Percentiles rank a stretch among this genome's conserved stretches.
These are phyloP conservation scores for Zootermopsis nevadensis DNA, from an alignment of 2,888 invertebrate species.

Conservation along the genomic window DNA sequence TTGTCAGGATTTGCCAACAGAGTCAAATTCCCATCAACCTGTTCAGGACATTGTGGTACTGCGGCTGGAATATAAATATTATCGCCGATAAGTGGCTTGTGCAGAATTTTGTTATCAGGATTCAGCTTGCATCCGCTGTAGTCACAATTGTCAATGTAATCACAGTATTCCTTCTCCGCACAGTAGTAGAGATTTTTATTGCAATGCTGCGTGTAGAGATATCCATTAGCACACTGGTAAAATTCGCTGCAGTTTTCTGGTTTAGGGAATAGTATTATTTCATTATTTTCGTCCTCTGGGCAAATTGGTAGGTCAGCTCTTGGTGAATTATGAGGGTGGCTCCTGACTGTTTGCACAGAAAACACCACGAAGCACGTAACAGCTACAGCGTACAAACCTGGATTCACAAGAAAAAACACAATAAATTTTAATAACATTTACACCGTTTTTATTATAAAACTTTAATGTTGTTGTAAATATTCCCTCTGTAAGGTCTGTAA, in stretches of 20 bases:
- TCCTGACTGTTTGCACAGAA: neutral
- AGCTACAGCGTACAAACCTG: neutral
- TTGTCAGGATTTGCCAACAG: neutral
- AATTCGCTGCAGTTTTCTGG: slow-evolving; percentile 25
- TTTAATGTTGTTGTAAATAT: no score
- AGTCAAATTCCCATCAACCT: neutral
- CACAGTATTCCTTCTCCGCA: neutral
- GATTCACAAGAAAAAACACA: neutral
- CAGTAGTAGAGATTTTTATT: neutral
- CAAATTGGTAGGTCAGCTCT: neutral
- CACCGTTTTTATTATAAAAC: no score
- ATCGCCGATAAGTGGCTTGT: no score
- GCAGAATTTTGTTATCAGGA: neutral
- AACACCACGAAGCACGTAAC: neutral
- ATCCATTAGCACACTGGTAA: neutral
- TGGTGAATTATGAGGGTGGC: neutral
- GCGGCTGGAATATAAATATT: neutral
- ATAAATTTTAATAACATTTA: no score
- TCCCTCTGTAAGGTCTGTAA: no score
- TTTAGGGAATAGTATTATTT: slow-evolving; percentile 10
- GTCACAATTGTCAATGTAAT: no score
- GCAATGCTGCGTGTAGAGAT: neutral
- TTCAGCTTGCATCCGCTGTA: no score
- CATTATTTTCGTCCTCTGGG: neutral
- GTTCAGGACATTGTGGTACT: neutral